Percentiles rank a stretch among this genome's conserved stretches.
Conservation (phyloP, 2,797 vertebrate species). For the Rhabdophis nuchalis region DNA sequence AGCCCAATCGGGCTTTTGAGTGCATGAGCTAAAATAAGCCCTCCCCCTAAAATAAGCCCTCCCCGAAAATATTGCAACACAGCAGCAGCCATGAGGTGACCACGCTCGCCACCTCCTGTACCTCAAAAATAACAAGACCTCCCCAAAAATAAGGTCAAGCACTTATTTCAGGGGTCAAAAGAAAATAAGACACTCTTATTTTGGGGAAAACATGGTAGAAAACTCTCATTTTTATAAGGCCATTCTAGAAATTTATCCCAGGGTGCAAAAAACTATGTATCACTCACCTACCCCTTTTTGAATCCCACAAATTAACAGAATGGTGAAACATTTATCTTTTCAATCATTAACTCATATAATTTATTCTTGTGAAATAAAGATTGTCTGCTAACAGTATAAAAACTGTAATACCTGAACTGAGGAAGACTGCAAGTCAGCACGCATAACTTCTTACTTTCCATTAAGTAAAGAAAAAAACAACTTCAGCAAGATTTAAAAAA, state of each 20-base stretch:
- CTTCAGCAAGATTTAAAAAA: constrained; percentile 8
- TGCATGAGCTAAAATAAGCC: too few relatives aligned
- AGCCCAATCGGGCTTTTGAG: too few relatives aligned
- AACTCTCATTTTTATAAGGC: background rate
- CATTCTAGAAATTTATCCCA: background rate
- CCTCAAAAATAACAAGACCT: too few relatives aligned
- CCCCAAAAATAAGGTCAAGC: too few relatives aligned
- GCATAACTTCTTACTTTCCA: background rate
- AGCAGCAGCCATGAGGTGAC: too few relatives aligned
- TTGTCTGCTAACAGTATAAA: constrained; percentile 30
- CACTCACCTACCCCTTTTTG: background rate
- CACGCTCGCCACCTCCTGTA: too few relatives aligned
- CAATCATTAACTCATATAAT: background rate
- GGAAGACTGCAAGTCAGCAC: background rate
- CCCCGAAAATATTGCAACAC: too few relatives aligned
- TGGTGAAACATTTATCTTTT: constrained; percentile 29
- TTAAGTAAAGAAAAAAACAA: constrained; percentile 33
- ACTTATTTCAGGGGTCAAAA: too few relatives aligned
- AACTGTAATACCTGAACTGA: background rate
- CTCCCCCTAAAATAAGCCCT: too few relatives aligned
- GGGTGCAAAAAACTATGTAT: background rate
- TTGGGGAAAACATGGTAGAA: background rate
- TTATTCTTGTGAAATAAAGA: constrained; percentile 6
- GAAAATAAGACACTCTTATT: too few relatives aligned
- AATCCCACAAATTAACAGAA: constrained; percentile 2